These are phyloP conservation scores for Ichneumoninae sp. DNA, from an alignment of 2,888 invertebrate species.

Conservation along the genomic window DNA sequence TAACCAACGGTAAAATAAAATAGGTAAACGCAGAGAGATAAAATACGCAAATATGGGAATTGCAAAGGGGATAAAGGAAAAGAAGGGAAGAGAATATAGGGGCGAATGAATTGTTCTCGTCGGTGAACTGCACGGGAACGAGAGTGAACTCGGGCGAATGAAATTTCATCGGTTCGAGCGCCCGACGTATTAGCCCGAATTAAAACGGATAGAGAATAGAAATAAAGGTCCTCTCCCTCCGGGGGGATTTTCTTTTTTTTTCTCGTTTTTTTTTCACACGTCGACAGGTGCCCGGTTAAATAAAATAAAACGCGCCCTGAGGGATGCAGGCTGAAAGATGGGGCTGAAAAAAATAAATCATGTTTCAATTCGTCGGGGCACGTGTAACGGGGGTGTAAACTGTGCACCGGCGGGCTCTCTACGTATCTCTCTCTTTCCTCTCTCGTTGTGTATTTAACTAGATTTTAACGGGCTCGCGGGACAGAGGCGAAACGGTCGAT, in stretches of 20 bases:
- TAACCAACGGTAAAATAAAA: background rate
- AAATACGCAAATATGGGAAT: slow-evolving; percentile 13
- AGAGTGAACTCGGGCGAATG: slow-evolving; percentile 39
- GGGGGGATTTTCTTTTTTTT: background rate
- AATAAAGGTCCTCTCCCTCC: slow-evolving; percentile 46
- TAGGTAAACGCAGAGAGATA: background rate
- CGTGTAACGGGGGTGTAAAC: slow-evolving; percentile 64
- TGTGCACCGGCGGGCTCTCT: slow-evolving; percentile 30
- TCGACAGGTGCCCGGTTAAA: slow-evolving; percentile 35
- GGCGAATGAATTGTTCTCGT: slow-evolving; percentile 48
- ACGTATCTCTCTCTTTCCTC: slow-evolving; percentile 27
- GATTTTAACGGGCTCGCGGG: slow-evolving; percentile 81
- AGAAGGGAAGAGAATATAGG: background rate
- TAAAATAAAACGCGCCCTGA: slow-evolving; percentile 46
- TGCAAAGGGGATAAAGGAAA: background rate
- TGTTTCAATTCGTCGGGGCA: slow-evolving; percentile 78
- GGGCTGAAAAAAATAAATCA: slow-evolving; percentile 70
- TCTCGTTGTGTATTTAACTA: slow-evolving; percentile 80
- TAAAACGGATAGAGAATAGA: slow-evolving; percentile 42
- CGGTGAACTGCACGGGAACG: slow-evolving; percentile 1
- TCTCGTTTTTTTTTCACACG: slow-evolving; percentile 24
- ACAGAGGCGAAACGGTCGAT: slow-evolving; percentile 77
- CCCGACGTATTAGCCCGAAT: slow-evolving; percentile 50
- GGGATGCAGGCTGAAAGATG: slow-evolving; percentile 34
- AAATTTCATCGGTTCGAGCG: slow-evolving; percentile 45